These are phyloP conservation scores for Hiodon tergisus DNA, from an alignment of 2,113 vertebrate genomes.

Conservation along the genomic window DNA sequence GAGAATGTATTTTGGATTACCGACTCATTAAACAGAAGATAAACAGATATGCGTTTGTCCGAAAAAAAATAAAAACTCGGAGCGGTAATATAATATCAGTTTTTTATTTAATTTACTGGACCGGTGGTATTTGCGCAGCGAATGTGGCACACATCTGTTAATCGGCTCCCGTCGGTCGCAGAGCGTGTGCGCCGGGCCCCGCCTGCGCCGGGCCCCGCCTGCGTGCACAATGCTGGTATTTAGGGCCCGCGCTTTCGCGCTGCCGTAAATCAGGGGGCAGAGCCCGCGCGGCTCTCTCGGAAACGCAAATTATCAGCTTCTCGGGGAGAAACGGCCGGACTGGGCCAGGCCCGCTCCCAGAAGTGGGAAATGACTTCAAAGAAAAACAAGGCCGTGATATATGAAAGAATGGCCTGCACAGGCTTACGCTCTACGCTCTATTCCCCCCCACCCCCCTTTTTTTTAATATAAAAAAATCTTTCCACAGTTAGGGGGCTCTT, in stretches of 20 bases:
- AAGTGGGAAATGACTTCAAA: constrained; percentile 30
- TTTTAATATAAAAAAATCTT: neutral
- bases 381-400: constrained; percentile 26
- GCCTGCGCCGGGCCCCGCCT: neutral
- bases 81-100: neutral
- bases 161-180: constrained; percentile 3
- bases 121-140: constrained; percentile 10
- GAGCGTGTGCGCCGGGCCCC: neutral
- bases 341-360: constrained; percentile 3
- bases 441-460: neutral
- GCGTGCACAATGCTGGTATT: neutral
- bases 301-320: constrained; percentile 4
- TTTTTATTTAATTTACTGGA: constrained; percentile 7
- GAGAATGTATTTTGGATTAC: constrained; percentile 19
- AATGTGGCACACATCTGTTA: constrained; percentile 19
- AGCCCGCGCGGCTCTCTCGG: neutral
- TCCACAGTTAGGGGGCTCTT: neutral
- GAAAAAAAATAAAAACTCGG: neutral
- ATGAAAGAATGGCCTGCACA: neutral
- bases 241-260: neutral
- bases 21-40: constrained; percentile 16
- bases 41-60: constrained; percentile 16
- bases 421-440: constrained; percentile 3
- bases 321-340: constrained; percentile 19
- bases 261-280: constrained; percentile 24